Base-by-base conservation (phyloP, 2,113 vertebrate species). In the Symphodus melops region DNA sequence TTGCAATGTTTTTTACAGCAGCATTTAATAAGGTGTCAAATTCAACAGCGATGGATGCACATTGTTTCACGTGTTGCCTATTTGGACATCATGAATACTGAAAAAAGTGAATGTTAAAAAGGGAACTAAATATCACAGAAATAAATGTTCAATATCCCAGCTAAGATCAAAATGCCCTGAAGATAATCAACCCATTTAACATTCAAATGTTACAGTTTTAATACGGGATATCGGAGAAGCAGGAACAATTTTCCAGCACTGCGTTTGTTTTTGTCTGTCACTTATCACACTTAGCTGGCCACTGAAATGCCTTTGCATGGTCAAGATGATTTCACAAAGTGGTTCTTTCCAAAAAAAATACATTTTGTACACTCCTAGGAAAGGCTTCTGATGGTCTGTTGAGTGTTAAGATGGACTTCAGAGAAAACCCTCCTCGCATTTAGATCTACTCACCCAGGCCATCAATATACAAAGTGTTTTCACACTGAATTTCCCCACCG, bases 61-160 rank as follows among this genome's bases (percentile, higher is more conserved):
- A 80, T 69, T 66, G 65, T 88, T 88, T 93, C 89, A 92, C 86
- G 68, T 64, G 92, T 89, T 92, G 91, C 91, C 91, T 92, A 86
- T 89, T 84, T 80, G 81, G 84, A 90, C 60, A 72, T 75, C 23
- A 75, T 68, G 60, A 86, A 84, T 72, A 65, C 52, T 46, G 74
- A 82, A 67, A 75, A 58, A 77, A 53, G 49, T 68, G 77, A 91
- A 88, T 88, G 89, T 91, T 68, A 55, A 80, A 80, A 87, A 78
- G 70, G 71, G 85, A 88, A 79, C 52, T 80, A 82, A 91, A 87
- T 79, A 72, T 75, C 57, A 76, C 41, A 21, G 56, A 2, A 33
- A 39, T 11, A 3, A 6, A 8, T 8, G 9, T 63, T 25, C 9
- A 53, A 19, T 58, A 21, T 69, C 39, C 56, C 68, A 41, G 41